Base-by-base conservation (phyloP, 2,888 invertebrate species). In the Brachyptera risi region DNA sequence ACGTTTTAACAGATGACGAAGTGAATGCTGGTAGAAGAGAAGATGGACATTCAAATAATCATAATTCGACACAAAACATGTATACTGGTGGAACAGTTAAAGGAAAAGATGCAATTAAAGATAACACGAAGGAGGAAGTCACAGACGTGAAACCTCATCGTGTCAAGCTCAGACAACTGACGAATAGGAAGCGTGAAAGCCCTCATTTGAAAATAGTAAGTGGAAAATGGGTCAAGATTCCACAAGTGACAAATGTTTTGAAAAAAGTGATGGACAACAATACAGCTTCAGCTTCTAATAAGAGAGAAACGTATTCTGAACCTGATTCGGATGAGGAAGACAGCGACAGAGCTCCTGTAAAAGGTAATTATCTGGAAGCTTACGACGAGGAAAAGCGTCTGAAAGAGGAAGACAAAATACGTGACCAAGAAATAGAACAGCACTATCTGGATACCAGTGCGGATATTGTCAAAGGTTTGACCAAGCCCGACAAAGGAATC, bases 401-500 rank as follows among this genome's bases (percentile, higher is more conserved):
- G 58, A 64, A 68, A 24, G 63, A 59, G 17, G 61, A 69, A 59
- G 68, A 68, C 13, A 50, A 60, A 23, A 17, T 58, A 27, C 63
- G 66, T 57, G 64, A 66, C 24, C 64, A 61, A 35, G 65, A 68
- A 11, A 66, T 68, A 47, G 70, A 71, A 73, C 73, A 37, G 71
- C 73, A 65, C 74, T 77, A 60, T 17, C 19, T 70, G 17, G 31
- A 76, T 61, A 59, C 71, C 3, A 63, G 74, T 44, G 73, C 77
- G 57, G 75, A 74, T 19, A 67, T 77, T 66, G 11, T 44, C 9
- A 54, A 56, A n/a, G 56, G 44, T 5, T 38, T 27, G 2, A 17
- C 37, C 5, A 56, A 38, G 47, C 27, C 13, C 13, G 27, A 40
- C 11, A 26, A 13, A 9, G 38, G 35, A 1, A 26, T 60, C 13